These are phyloP conservation scores for Dicentrarchus labrax DNA, from an alignment of 2,113 vertebrate genomes.

Conservation along the genomic window DNA sequence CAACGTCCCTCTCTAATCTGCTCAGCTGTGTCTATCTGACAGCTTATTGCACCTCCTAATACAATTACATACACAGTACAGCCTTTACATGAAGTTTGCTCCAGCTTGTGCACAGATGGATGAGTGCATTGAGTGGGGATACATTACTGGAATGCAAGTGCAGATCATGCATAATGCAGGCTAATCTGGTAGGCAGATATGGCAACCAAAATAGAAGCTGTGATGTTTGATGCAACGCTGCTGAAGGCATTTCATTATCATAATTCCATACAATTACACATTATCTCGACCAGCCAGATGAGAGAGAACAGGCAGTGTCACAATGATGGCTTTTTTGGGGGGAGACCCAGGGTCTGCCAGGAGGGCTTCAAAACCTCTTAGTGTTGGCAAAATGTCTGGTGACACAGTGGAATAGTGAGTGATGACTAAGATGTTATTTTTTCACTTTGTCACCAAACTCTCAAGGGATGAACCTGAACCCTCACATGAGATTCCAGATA, in stretches of 20 bases:
- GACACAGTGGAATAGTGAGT: neutral
- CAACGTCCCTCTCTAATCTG: neutral
- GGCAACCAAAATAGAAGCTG: constrained; percentile 37
- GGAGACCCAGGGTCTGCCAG: neutral
- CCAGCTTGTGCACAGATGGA: neutral
- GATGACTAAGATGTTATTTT: neutral
- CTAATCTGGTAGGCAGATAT: constrained; percentile 48
- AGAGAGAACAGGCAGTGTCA: constrained; percentile 1
- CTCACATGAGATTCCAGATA: neutral
- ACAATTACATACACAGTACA: constrained; percentile 19
- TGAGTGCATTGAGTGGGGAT: constrained; percentile 5
- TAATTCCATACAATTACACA: constrained; percentile 45
- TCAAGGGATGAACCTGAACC: neutral
- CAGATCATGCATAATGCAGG: constrained; percentile 48
- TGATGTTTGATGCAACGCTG: constrained; percentile 47
- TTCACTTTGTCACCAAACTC: neutral
- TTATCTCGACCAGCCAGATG: constrained; percentile 7
- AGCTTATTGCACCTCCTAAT: constrained; percentile 13
- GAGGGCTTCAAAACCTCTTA: neutral
- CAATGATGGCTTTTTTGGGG: neutral
- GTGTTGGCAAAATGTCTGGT: neutral
- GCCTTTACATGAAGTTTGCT: constrained; percentile 11
- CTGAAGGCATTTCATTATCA: constrained; percentile 49
- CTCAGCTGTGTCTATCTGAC: constrained; percentile 14
- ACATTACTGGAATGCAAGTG: constrained; percentile 27